A percentile compares a stretch with the other conserved stretches of the same genome.
phyloP scores from a whole-genome alignment of 2,797 vertebrate species.

The Buceros bicornis region DNA sequence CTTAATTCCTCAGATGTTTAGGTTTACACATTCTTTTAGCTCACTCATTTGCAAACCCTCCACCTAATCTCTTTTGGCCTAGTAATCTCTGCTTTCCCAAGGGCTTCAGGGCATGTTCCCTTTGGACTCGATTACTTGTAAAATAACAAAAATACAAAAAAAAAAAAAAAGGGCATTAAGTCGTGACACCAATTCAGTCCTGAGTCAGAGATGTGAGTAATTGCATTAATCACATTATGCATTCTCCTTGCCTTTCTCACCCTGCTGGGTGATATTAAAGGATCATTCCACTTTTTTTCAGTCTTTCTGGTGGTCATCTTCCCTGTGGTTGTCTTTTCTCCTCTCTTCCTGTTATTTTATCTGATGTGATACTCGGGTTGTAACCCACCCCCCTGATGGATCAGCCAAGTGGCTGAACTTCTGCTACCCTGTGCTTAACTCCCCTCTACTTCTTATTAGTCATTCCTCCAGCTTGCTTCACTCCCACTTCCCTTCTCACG shows the following conservation, averaged over 20 bases:
- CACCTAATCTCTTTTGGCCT: background rate
- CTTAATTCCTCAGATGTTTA: background rate
- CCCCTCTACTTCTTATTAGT: background rate
- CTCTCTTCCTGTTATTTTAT: constrained; percentile 11
- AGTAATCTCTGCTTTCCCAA: background rate
- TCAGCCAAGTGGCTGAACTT: constrained; percentile 3
- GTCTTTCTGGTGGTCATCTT: background rate
- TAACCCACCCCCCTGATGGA: background rate
- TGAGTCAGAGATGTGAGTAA: constrained; percentile 25
- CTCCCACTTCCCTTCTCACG: constrained; percentile 11
- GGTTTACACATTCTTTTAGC: background rate
- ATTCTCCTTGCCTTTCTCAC: background rate
- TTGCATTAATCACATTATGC: background rate
- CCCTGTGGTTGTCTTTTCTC: background rate
- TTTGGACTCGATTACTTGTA: background rate
- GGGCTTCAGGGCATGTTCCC: background rate
- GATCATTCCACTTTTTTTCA: background rate
- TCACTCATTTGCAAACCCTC: background rate
- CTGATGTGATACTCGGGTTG: constrained; percentile 1
- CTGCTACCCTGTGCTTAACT: background rate
- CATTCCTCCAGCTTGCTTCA: background rate
- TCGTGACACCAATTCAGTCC: background rate
- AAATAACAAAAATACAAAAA: background rate
- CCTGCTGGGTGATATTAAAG: background rate
- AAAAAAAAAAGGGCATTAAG: background rate